Conservation (phyloP, 2,797 vertebrate genomes). For the Falco berigora region DNA sequence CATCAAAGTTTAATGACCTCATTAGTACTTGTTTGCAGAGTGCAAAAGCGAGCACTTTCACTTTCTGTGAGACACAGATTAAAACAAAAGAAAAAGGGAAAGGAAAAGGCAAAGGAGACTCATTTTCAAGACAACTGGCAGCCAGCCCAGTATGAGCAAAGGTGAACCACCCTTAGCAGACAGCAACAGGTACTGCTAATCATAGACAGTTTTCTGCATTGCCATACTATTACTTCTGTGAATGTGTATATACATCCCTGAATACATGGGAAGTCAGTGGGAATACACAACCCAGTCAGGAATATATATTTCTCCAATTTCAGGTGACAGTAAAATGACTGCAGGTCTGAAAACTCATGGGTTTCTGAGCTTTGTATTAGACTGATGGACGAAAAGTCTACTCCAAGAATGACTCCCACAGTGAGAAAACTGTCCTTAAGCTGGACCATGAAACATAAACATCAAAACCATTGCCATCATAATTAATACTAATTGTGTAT, state of each 20-base stretch:
- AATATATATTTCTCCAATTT: background rate
- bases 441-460: background rate
- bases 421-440: background rate
- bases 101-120: background rate
- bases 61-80: background rate
- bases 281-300: background rate
- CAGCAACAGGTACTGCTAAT: background rate
- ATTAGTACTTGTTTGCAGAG: background rate
- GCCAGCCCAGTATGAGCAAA: background rate
- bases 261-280: background rate
- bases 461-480: background rate
- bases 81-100: background rate
- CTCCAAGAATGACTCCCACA: background rate
- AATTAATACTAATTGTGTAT: background rate
- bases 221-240: background rate
- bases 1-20: constrained; percentile 1
- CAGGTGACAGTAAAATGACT: background rate
- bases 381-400: background rate
- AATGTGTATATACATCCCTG: background rate
- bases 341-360: background rate
- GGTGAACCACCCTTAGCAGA: background rate
- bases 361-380: background rate
- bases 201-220: background rate
- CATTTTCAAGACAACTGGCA: background rate
- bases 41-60: background rate